Evolutionary conservation across 1,140 invertebrate species (phyloP).

Genomic region (Drosophila nigrodunni): DNA sequence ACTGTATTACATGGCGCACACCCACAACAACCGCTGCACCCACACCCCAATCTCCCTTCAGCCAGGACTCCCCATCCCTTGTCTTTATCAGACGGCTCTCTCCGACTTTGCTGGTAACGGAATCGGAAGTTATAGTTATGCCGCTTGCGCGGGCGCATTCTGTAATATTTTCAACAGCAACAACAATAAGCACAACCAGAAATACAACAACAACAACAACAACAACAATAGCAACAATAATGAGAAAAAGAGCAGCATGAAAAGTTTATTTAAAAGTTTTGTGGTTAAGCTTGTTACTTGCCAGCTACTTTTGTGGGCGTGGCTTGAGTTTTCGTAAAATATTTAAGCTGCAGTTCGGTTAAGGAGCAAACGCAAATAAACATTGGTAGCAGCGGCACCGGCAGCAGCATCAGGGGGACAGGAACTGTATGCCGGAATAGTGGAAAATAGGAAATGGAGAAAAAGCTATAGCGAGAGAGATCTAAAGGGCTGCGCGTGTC

Average conservation of each 20-base stretch:
- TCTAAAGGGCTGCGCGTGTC: slow-evolving; percentile 33
- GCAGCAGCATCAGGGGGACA: too few species aligned
- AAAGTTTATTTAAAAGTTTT: slow-evolving; percentile 82
- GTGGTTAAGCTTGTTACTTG: slow-evolving; percentile 80
- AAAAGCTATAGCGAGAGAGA: not conserved
- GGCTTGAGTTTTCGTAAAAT: slow-evolving; percentile 58
- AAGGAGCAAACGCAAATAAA: slow-evolving; percentile 54
- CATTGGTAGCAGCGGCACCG: slow-evolving; percentile 32
- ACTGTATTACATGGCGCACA: slow-evolving; percentile 66
- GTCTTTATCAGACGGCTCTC: not conserved
- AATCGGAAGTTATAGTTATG: slow-evolving; percentile 82
- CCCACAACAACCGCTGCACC: slow-evolving; percentile 31
- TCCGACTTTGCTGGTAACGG: slow-evolving; percentile 41
- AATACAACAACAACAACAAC: slow-evolving; percentile 44
- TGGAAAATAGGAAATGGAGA: not conserved
- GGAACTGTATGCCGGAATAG: not conserved
- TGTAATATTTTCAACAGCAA: slow-evolving; percentile 67
- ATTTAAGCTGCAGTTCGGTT: slow-evolving; percentile 64
- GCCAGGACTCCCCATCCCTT: slow-evolving; percentile 2
- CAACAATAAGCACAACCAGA: slow-evolving; percentile 28
- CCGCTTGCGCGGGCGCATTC: slow-evolving; percentile 67
- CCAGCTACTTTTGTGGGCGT: slow-evolving; percentile 63
- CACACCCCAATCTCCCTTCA: not conserved
- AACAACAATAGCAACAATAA: slow-evolving; percentile 46
- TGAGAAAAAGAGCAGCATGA: slow-evolving; percentile 43